phyloP scores from a whole-genome alignment of 2,888 invertebrate species.

The Cheilosia soror region DNA sequence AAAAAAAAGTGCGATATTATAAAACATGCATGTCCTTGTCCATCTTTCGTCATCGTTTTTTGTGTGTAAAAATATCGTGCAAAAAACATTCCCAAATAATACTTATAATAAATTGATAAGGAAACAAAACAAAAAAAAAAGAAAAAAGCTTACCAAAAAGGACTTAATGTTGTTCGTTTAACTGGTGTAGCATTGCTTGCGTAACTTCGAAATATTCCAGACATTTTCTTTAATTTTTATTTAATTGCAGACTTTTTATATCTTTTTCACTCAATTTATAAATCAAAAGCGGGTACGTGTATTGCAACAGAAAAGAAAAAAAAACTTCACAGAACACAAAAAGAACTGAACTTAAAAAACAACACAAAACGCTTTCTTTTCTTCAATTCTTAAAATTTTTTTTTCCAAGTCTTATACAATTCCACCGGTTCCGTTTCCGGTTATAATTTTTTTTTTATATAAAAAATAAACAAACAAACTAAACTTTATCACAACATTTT shows the following conservation, averaged over 20 bases:
- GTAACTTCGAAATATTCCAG: constrained; percentile 82
- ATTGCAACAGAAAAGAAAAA: constrained; percentile 28
- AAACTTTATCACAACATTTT: constrained; percentile 61
- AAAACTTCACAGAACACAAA: constrained; percentile 33
- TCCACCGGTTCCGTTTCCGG: constrained; percentile 40
- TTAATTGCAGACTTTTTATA: constrained; percentile 84
- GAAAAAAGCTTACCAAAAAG: constrained; percentile 81
- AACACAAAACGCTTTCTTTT: constrained; percentile 16
- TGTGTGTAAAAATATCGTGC: not conserved
- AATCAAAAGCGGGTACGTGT: not conserved
- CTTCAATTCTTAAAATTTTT: constrained; percentile 32
- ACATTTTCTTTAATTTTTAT: constrained; percentile 89
- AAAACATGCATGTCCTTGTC: constrained; percentile 3
- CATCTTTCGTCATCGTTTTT: not conserved
- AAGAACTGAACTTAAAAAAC: constrained; percentile 50
- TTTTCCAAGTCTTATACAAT: constrained; percentile 13
- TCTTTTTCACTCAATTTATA: constrained; percentile 14
- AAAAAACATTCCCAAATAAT: constrained; percentile 28
- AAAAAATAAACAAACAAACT: not conserved
- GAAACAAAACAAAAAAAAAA: constrained; percentile 28
- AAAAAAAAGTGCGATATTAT: not conserved
- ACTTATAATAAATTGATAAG: not conserved
- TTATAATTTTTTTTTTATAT: constrained; percentile 15
- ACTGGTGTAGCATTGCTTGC: constrained; percentile 79
- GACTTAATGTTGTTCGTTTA: constrained; percentile 80